Evolutionary conservation across 2,113 vertebrate species (phyloP).

Genomic region (Indicator indicator): DNA sequence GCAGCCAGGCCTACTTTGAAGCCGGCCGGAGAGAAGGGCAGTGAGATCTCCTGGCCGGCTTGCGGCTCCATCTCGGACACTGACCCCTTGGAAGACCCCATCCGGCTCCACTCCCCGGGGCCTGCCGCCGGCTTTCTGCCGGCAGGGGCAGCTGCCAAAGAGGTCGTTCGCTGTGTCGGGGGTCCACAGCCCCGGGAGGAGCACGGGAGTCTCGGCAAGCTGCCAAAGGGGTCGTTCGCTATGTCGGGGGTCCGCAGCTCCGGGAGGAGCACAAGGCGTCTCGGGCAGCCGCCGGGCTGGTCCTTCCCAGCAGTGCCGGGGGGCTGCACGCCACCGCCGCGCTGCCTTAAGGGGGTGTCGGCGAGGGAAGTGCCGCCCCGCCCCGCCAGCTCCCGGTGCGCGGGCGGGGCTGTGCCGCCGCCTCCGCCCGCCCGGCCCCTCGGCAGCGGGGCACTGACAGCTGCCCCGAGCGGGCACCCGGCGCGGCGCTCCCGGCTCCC

Average conservation of each 20-base stretch:
- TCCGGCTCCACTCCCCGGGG: background rate
- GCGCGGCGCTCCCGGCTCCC: background rate
- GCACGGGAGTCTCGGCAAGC: background rate
- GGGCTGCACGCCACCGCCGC: background rate
- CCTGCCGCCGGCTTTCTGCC: background rate
- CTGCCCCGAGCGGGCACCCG: background rate
- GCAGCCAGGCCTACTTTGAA: background rate
- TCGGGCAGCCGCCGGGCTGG: background rate
- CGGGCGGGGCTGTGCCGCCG: conserved; percentile 48
- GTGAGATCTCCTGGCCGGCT: background rate
- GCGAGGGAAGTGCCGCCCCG: background rate
- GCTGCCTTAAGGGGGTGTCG: background rate
- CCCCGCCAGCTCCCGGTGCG: conserved; percentile 34
- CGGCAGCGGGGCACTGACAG: conserved; percentile 58
- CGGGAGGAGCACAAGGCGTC: background rate
- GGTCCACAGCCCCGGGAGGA: background rate
- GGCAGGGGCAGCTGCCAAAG: background rate
- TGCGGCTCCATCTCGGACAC: background rate
- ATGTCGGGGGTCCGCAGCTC: background rate
- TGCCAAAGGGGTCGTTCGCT: too few species aligned
- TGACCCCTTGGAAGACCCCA: background rate
- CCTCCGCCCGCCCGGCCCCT: conserved; percentile 41
- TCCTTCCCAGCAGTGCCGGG: background rate
- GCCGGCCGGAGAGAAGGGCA: background rate
- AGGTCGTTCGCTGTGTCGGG: background rate